A percentile compares a stretch with the other conserved stretches of the same genome.
These are phyloP conservation scores for Idaea aversata DNA, from an alignment of 2,888 invertebrate genomes.

Conservation along the genomic window DNA sequence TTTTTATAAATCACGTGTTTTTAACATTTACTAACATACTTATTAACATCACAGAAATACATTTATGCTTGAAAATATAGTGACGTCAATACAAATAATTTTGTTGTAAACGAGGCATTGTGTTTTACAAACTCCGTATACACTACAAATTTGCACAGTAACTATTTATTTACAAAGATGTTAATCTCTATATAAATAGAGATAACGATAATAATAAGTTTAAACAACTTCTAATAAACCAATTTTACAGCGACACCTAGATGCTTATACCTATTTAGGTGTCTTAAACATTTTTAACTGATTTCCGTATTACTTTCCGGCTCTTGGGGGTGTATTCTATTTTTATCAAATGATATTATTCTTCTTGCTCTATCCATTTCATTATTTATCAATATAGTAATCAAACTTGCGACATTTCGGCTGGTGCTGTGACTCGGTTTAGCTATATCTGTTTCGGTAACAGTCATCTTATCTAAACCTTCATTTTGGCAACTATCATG, in stretches of 20 bases:
- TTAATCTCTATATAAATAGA: background rate
- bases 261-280: background rate
- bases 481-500: slow-evolving; percentile 24
- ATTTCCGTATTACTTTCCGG: slow-evolving; percentile 24
- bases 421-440: slow-evolving; percentile 22
- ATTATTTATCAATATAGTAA: slow-evolving; percentile 56
- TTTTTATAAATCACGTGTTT: background rate
- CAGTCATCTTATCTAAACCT: slow-evolving; percentile 30
- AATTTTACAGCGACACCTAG: too few species aligned
- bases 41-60: background rate
- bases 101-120: background rate
- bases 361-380: slow-evolving; percentile 62
- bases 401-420: slow-evolving; percentile 50
- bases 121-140: background rate
- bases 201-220: background rate
- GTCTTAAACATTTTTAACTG: background rate
- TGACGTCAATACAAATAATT: background rate
- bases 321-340: slow-evolving; percentile 65
- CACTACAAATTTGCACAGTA: background rate
- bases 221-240: too few species aligned
- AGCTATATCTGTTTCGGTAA: slow-evolving; percentile 26
- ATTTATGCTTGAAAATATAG: background rate
- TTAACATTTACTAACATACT: background rate
- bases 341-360: slow-evolving; percentile 57
- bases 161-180: background rate